Evolutionary conservation across 2,888 invertebrate species (phyloP).

Genomic region (Tenthredo mesomela): DNA sequence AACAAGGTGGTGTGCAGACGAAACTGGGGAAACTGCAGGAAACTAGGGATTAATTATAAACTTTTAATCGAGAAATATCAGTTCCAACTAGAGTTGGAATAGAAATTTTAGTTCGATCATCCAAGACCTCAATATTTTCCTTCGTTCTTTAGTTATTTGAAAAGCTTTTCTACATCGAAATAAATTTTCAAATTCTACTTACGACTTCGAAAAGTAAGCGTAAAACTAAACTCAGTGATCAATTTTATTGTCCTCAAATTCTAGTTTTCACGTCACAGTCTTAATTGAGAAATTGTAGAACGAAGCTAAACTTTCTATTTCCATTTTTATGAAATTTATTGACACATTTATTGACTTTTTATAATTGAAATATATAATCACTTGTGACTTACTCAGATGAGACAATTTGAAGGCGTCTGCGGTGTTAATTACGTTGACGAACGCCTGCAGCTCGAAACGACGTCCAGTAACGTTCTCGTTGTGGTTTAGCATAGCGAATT

Average conservation of each 20-base stretch:
- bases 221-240: too few relatives aligned
- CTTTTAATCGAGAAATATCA: neutral
- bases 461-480: slow-evolving; percentile 90
- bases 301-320: neutral
- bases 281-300: neutral
- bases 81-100: neutral
- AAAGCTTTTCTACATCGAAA: too few relatives aligned
- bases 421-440: slow-evolving; percentile 94
- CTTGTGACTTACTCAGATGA: slow-evolving; percentile 88
- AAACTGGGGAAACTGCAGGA: neutral
- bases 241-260: too few relatives aligned
- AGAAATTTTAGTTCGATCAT: neutral
- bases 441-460: slow-evolving; percentile 92
- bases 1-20: neutral
- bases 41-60: neutral
- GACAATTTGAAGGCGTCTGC: slow-evolving; percentile 96
- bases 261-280: too few relatives aligned
- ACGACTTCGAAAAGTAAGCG: too few relatives aligned
- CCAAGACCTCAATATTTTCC: neutral
- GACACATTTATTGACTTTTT: too few relatives aligned
- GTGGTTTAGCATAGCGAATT: slow-evolving; percentile 92
- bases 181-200: too few relatives aligned
- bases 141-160: neutral
- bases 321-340: too few relatives aligned
- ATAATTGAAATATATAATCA: neutral